A percentile compares a stretch with the other conserved stretches of the same genome.
phyloP scores from a whole-genome alignment of 2,113 vertebrate species.

The Mandrillus leucophaeus region DNA sequence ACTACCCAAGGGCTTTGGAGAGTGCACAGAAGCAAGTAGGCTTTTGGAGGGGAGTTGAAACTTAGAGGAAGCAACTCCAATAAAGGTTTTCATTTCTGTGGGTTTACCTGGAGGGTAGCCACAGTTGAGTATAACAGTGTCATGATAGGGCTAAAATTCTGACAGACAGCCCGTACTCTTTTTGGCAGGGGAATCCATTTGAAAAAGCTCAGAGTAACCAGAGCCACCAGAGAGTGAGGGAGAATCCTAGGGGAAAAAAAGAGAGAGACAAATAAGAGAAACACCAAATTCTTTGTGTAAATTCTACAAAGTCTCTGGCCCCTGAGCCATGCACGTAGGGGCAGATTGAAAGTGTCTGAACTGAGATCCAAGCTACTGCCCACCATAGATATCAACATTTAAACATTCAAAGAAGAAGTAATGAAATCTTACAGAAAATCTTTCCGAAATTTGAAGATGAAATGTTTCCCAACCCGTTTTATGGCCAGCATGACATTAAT shows the following conservation, averaged over 20 bases:
- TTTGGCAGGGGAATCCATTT: not conserved
- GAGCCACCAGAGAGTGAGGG: not conserved
- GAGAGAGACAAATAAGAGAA: not conserved
- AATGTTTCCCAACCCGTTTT: not conserved
- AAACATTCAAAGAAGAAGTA: not conserved
- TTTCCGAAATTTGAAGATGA: not conserved
- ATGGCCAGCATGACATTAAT: not conserved
- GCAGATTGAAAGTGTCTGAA: not conserved
- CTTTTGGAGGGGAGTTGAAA: not conserved
- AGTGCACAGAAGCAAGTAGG: not conserved
- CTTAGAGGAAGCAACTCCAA: not conserved
- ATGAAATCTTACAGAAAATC: not conserved
- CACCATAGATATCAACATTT: not conserved
- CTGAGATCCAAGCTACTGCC: not conserved
- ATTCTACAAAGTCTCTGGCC: not conserved
- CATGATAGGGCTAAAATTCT: not conserved
- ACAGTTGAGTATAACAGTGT: not conserved
- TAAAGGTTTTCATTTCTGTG: not conserved
- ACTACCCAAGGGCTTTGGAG: not conserved
- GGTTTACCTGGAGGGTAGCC: not conserved
- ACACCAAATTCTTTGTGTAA: too few species aligned
- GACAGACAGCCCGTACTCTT: not conserved
- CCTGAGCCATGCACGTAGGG: not conserved
- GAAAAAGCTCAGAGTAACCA: not conserved
- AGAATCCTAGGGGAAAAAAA: rapidly evolving